These are phyloP conservation scores for Python bivittatus DNA, from an alignment of 2,113 vertebrate genomes.

Conservation along the genomic window DNA sequence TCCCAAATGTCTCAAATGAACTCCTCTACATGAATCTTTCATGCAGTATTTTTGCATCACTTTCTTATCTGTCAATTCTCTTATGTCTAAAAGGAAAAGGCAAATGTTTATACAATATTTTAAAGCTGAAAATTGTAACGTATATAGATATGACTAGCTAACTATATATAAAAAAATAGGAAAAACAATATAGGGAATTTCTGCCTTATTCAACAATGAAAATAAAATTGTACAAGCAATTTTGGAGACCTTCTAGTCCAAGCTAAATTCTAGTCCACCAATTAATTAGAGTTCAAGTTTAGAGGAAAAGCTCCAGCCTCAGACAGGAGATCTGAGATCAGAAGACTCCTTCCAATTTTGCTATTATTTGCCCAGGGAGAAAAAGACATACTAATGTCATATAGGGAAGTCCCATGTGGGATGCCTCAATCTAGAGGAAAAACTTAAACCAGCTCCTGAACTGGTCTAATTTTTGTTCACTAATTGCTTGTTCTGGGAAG, in stretches of 20 bases:
- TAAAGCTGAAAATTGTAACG: conserved; percentile 20
- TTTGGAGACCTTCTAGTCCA: not conserved
- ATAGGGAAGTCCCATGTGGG: not conserved
- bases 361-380: not conserved
- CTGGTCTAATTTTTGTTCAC: not conserved
- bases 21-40: not conserved
- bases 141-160: not conserved
- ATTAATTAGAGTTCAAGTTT: not conserved
- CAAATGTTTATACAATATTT: conserved; percentile 28
- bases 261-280: not conserved
- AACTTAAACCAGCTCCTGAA: not conserved
- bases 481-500: not conserved
- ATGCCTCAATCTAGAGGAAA: not conserved
- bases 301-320: not conserved
- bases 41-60: conserved; percentile 6
- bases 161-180: not conserved
- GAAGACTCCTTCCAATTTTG: not conserved
- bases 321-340: not conserved
- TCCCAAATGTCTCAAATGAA: not conserved
- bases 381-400: not conserved
- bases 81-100: not conserved
- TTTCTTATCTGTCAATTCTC: conserved; percentile 4
- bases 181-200: not conserved
- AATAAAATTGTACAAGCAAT: not conserved
- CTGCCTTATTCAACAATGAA: not conserved